A percentile compares a stretch with the other conserved stretches of the same genome.
Conservation (phyloP, 2,888 invertebrate species). For the Celastrina argiolus region DNA sequence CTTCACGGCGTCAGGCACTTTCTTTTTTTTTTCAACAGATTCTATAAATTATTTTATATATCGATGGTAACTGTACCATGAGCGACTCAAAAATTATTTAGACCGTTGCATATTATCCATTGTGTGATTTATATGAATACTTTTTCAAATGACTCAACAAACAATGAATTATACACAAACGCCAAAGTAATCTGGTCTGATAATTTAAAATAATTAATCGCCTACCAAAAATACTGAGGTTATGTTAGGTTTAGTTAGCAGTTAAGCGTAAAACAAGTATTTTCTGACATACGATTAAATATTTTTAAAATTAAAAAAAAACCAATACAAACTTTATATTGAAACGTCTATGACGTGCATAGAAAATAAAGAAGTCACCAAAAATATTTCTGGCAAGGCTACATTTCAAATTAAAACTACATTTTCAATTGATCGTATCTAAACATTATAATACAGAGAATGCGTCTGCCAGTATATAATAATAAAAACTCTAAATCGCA, state of each 20-base stretch:
- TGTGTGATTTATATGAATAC: not conserved
- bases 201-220: not conserved
- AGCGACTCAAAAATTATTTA: not conserved
- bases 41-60: not conserved
- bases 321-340: not conserved
- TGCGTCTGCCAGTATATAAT: not conserved
- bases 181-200: not conserved
- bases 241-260: not conserved
- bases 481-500: not conserved
- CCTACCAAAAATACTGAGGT: not conserved
- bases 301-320: not conserved
- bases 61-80: slow-evolving; percentile 2
- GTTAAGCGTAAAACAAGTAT: not conserved
- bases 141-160: not conserved
- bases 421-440: not conserved
- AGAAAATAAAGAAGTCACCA: not conserved
- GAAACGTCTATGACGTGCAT: not conserved
- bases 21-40: not conserved
- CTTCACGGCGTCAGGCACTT: slow-evolving; percentile 26
- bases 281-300: not conserved
- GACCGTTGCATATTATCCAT: not conserved
- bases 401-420: not conserved
- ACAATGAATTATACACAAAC: not conserved
- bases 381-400: not conserved
- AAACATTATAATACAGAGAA: not conserved